Conservation (phyloP, 2,113 vertebrate species). For the Chaetorhynchus papuensis region DNA sequence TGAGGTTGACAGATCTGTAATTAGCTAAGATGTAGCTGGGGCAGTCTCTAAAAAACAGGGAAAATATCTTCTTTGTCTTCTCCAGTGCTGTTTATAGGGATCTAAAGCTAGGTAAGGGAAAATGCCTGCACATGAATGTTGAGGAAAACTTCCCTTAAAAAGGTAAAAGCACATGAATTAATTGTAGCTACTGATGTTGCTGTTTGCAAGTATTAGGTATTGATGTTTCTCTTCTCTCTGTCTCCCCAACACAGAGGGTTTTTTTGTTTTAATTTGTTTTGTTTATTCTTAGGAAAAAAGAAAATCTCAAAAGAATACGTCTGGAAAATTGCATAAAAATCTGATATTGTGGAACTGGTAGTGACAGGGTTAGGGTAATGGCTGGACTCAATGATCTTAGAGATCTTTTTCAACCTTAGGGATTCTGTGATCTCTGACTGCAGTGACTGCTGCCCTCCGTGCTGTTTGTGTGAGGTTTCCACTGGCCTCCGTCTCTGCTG, state of each 20-base stretch:
- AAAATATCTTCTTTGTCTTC: neutral
- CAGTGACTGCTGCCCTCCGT: neutral
- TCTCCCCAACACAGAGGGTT: rapidly evolving
- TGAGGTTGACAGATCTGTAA: neutral
- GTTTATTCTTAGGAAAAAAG: neutral
- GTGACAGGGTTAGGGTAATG: neutral
- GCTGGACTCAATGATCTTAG: neutral
- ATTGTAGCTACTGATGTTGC: neutral
- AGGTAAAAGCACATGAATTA: neutral
- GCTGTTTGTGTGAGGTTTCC: neutral
- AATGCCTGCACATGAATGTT: neutral
- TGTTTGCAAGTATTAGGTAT: neutral
- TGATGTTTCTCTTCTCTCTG: neutral
- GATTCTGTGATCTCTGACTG: neutral
- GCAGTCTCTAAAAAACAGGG: neutral
- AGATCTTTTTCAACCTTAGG: neutral
- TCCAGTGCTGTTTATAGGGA: neutral
- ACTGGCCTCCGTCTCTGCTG: neutral
- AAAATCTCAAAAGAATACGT: neutral
- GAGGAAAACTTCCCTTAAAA: neutral
- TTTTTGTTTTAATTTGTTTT: neutral
- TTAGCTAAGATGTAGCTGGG: neutral
- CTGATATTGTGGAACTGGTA: neutral
- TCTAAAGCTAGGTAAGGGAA: neutral
- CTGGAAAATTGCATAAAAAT: neutral